Percentiles rank a stretch among this genome's conserved stretches.
These are phyloP conservation scores for Anthoscopus minutus DNA, from an alignment of 2,113 vertebrate genomes.

Conservation along the genomic window DNA sequence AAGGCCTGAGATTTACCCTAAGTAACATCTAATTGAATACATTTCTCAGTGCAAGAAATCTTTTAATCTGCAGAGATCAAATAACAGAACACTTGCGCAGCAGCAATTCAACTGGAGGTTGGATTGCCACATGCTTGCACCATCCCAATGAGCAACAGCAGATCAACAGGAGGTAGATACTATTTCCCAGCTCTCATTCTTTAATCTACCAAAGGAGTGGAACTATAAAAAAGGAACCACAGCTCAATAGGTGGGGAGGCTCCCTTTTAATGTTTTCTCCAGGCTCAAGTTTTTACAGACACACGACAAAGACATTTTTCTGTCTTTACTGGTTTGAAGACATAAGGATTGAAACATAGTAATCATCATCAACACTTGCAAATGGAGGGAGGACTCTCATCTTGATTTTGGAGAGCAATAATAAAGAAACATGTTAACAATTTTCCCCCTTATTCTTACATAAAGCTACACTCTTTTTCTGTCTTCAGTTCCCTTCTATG, in stretches of 20 bases:
- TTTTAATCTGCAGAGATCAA: neutral
- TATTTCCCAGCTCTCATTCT: neutral
- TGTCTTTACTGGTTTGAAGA: neutral
- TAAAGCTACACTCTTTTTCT: neutral
- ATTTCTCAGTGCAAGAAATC: neutral
- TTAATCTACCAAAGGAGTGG: neutral
- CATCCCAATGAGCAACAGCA: neutral
- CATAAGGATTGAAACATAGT: neutral
- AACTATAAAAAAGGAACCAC: neutral
- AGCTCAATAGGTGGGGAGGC: neutral
- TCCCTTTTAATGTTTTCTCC: neutral
- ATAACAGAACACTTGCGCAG: neutral
- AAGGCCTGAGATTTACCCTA: neutral
- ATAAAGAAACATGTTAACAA: neutral
- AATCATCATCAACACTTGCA: neutral
- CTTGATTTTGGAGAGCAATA: neutral
- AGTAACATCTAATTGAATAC: neutral
- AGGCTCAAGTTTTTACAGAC: neutral
- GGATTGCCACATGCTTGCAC: neutral
- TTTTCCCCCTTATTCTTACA: accelerated
- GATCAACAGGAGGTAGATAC: neutral
- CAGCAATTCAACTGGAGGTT: neutral
- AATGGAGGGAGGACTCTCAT: neutral
- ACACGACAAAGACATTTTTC: neutral
- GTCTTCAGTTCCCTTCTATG: neutral